phyloP scores from a whole-genome alignment of 2,797 vertebrate species.

The Loriculus beryllinus region DNA sequence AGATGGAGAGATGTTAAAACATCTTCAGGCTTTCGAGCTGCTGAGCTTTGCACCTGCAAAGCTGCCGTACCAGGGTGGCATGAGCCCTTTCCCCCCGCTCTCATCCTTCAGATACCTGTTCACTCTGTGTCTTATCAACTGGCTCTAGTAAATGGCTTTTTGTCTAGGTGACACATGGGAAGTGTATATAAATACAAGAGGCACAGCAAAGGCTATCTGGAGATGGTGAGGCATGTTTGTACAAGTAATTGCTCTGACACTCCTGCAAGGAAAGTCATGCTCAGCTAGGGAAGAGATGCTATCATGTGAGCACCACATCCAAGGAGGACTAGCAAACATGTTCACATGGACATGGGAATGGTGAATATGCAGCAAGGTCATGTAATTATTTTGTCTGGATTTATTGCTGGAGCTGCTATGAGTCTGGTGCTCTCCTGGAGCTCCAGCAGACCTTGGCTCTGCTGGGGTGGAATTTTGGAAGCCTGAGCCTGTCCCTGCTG shows the following conservation, averaged over 20 bases:
- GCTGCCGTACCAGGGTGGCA: rapidly evolving
- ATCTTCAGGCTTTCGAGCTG: neutral
- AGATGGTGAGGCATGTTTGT: neutral
- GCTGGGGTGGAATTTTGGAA: neutral
- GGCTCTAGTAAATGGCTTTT: neutral
- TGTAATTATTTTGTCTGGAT: neutral
- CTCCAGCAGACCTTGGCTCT: neutral
- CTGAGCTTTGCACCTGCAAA: neutral
- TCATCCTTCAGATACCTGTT: neutral
- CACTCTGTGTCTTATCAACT: neutral
- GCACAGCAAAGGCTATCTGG: neutral
- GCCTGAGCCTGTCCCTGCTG: neutral
- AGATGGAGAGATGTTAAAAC: neutral
- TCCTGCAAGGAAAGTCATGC: neutral
- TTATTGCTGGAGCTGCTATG: rapidly evolving
- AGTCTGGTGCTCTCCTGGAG: neutral
- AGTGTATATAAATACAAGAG: neutral
- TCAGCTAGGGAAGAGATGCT: neutral
- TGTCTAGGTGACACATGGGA: neutral
- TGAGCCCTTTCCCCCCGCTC: neutral
- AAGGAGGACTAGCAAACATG: neutral
- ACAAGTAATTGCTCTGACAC: neutral
- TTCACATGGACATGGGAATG: rapidly evolving
- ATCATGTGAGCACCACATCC: rapidly evolving
- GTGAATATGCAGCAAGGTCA: neutral